Evolutionary conservation across 2,888 invertebrate species (phyloP), one percentile per base, ranked within the genome.

Genomic region (Cloeon dipterum): DNA sequence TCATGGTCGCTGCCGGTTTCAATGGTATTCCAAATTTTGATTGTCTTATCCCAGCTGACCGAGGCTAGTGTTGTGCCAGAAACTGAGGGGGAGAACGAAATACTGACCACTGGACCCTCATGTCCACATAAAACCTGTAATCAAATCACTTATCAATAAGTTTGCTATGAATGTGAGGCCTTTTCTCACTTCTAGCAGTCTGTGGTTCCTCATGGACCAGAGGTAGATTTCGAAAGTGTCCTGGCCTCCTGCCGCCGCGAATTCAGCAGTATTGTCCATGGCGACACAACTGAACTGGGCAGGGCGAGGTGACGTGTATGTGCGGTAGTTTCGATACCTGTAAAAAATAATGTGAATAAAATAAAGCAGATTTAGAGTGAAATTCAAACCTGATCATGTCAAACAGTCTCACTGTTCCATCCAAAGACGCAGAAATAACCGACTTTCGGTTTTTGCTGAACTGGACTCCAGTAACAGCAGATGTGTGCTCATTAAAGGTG

Each of bases 241-340:
- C 49, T 82, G 81, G 0, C 88, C 88, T 0, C 93, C 94, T 4
- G 98, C 94, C 11, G 85, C 88, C 26, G 96, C 76, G 42, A 98
- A 66, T 53, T 98, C 94, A 13, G 88, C 79, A 47, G 81, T 83
- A 3, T 70, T 62, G 56, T 99, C 98, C 8, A 96, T 59, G 0
- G 85, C 74, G 1, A 89, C 68, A 51, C 86, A 85, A 10, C 81
- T 71, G 55, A 99, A 89, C 59, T 98, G 96, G 0, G 82, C 83
- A 0, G 86, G 78, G 34, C 74, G 68, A 0, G 93, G 89, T 0
- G 93, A 82, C 0, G 91, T 86, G 40, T 96, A 73, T 0, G 96
- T 98, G 34, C 89, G 74, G 62, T 98, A 99, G 58, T 98, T 98
- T 26, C 96, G 82, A 57, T 98, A 98, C 47, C 94, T 86, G 50